Conservation (phyloP, 2,113 vertebrate species). For the Stigmatopora nigra region DNA sequence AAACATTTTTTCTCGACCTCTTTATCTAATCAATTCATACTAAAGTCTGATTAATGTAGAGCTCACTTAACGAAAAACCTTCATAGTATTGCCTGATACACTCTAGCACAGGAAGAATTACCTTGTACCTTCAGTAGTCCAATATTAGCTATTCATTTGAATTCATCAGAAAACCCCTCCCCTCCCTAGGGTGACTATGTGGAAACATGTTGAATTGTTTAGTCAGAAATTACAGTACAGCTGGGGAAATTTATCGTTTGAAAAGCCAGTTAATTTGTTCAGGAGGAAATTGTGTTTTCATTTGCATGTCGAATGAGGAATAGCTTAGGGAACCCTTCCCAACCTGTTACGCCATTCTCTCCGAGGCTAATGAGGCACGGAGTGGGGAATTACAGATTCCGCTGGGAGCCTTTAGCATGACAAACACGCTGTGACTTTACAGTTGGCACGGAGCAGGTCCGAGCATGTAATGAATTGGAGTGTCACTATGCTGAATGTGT, state of each 20-base stretch:
- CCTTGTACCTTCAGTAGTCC: slow-evolving; percentile 47
- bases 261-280: slow-evolving; percentile 73
- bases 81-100: slow-evolving; percentile 14
- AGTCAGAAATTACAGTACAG: slow-evolving; percentile 69
- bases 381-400: slow-evolving; percentile 48
- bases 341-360: slow-evolving; percentile 60
- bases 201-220: slow-evolving; percentile 65
- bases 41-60: slow-evolving; percentile 14
- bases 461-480: slow-evolving; percentile 3
- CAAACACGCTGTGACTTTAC: slow-evolving; percentile 55
- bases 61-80: slow-evolving; percentile 7
- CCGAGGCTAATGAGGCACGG: slow-evolving; percentile 62
- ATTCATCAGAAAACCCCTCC: slow-evolving; percentile 56
- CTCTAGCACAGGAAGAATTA: slow-evolving; percentile 24
- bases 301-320: slow-evolving; percentile 70
- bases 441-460: slow-evolving; percentile 27
- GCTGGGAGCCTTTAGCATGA: slow-evolving; percentile 52
- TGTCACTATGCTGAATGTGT: not conserved
- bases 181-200: slow-evolving; percentile 39
- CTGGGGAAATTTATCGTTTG: slow-evolving; percentile 72
- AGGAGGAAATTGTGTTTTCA: slow-evolving; percentile 64
- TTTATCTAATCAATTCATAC: slow-evolving; percentile 11
- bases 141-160: slow-evolving; percentile 58
- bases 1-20: slow-evolving; percentile 9
- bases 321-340: slow-evolving; percentile 52